Evolutionary conservation across 37 sponge, comb jelly and placozoan genomes (phyloP).

Genomic region (Tethya wilhelma): DNA sequence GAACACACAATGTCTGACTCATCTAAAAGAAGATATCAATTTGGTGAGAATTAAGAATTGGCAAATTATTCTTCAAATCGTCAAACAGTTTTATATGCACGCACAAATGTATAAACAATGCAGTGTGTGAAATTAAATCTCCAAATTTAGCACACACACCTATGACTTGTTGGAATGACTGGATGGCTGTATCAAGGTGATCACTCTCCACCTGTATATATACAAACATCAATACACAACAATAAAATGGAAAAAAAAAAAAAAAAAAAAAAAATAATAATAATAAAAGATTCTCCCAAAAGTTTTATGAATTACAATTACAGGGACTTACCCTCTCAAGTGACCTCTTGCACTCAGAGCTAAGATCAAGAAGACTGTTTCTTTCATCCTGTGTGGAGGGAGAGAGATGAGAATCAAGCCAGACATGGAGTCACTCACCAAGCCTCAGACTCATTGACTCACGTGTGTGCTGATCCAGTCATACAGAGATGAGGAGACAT

Average conservation of each 20-base stretch:
- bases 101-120: no score
- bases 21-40: no score
- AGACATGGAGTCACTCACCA: no score
- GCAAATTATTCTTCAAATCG: no score
- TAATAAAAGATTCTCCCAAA: no score
- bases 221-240: neutral
- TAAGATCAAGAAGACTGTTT: constrained; percentile 48
- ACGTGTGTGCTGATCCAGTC: constrained; percentile 67
- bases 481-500: constrained; percentile 27
- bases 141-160: no score
- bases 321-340: constrained; percentile 18
- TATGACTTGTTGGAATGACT: constrained; percentile 1
- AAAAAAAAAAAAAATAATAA: neutral
- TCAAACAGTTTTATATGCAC: no score
- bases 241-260: neutral
- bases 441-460: neutral
- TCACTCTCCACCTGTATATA: constrained; percentile 14
- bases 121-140: no score
- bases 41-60: no score
- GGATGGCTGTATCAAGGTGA: neutral
- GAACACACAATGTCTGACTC: no score
- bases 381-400: constrained; percentile 48
- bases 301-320: neutral
- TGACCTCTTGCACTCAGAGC: constrained; percentile 44
- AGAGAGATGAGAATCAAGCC: no score